Percentiles rank a stretch among this genome's conserved stretches.
Conservation (phyloP, 2,888 invertebrate species). For the Timandra comae region DNA sequence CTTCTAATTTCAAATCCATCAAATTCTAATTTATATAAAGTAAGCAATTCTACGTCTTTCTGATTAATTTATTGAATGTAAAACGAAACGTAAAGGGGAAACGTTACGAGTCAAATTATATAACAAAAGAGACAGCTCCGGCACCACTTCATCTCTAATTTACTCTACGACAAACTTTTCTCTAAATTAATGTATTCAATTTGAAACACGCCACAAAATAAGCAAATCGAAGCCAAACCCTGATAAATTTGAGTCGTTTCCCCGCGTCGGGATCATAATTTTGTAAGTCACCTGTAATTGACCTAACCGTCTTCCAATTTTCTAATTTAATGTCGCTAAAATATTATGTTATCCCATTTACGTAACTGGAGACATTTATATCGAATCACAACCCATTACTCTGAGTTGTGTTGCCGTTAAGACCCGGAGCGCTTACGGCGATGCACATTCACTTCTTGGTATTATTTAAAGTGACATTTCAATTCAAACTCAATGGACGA, state of each 20-base stretch:
- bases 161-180: conserved; percentile 37
- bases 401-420: background rate
- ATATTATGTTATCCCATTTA: conserved; percentile 21
- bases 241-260: conserved; percentile 53
- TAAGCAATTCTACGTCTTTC: conserved; percentile 21
- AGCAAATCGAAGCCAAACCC: conserved; percentile 47
- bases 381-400: too few relatives aligned
- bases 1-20: background rate
- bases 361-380: conserved; percentile 30
- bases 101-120: conserved; percentile 38
- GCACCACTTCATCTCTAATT: conserved; percentile 32
- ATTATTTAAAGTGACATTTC: too few relatives aligned
- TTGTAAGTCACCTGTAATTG: conserved; percentile 58
- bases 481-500: too few relatives aligned
- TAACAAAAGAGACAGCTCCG: conserved; percentile 22
- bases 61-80: conserved; percentile 32
- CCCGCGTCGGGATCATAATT: conserved; percentile 50
- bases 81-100: conserved; percentile 30
- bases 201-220: conserved; percentile 43
- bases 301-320: conserved; percentile 39
- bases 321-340: conserved; percentile 35
- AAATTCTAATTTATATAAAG: conserved; percentile 7
- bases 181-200: conserved; percentile 52
- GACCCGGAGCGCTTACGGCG: too few relatives aligned
- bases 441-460: too few relatives aligned